Evolutionary conservation across 2,113 vertebrate species (phyloP), one percentile per base, ranked within the genome.

Genomic region (Burhinus oedicnemus): DNA sequence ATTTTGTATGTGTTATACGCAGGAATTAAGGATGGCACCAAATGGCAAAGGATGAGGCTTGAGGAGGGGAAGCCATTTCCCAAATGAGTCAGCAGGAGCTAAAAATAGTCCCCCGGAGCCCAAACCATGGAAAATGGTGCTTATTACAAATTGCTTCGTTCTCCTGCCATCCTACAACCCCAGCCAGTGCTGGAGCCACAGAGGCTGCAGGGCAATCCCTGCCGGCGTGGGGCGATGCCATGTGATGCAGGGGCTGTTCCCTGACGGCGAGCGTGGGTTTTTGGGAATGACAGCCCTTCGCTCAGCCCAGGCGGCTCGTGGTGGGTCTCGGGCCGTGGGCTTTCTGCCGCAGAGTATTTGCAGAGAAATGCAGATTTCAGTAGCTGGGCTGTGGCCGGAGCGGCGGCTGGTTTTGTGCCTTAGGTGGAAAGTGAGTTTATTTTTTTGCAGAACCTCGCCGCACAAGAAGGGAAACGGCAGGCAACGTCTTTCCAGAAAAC

Each of bases 181-280:
- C 87, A 21, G 72, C 30, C 55, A 0, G 8, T 0, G 18, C 62
- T 1, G 1, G 30, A 64, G 76, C 66, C 0, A 1, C 25, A 4
- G 72, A n/a, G 29, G 44, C 34, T 42, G 64, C 38, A 14, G 71
- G 71, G 40, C 21, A 12, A 5, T 25, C 70, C 74, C 65, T 18
- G 54, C 14, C 3, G 11, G 16, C 2, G 29, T 44, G 44, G 44
- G 44, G 14, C 2, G 2, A 9, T 44, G 36, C 4, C n/a, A 47
- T 27, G 51, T 4, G 8, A 2, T 34, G 22, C 45, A 36, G 70
- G 55, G 27, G n/a, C 9, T 82, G 83, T 29, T 87, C 40, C 69
- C 22, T 1, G n/a, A 13, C 0, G 6, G 25, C 1, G 1, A n/a
- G 45, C 5, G 0, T 0, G 49, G 64, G 32, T 12, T 74, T 82